Conservation (phyloP, 2,113 vertebrate genomes). For the Poeciliopsis prolifica region DNA sequence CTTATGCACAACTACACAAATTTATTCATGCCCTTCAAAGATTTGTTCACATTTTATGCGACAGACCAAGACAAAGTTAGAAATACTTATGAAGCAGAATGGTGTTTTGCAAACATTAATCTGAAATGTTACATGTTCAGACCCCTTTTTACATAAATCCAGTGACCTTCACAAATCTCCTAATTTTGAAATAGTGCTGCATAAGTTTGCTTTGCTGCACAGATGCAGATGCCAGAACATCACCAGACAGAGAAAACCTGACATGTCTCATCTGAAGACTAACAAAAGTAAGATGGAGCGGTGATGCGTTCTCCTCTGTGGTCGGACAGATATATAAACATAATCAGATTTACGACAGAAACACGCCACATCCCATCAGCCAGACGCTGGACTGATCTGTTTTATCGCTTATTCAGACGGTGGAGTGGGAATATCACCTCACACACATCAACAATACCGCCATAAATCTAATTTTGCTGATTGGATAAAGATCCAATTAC, state of each 20-base stretch:
- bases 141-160: neutral
- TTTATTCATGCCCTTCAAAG: neutral
- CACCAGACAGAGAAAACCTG: slow-evolving; percentile 6
- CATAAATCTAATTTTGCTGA: slow-evolving; percentile 55
- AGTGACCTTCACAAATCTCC: neutral
- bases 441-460: slow-evolving; percentile 47
- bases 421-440: slow-evolving; percentile 50
- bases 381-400: slow-evolving; percentile 34
- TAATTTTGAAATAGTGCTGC: neutral
- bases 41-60: neutral
- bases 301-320: slow-evolving; percentile 61
- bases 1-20: neutral
- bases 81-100: too few relatives aligned
- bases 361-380: slow-evolving; percentile 60
- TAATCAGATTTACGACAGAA: slow-evolving; percentile 72
- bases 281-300: slow-evolving; percentile 32
- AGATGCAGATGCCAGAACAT: neutral
- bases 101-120: too few relatives aligned
- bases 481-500: slow-evolving; percentile 35
- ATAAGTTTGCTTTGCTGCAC: neutral
- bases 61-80: too few relatives aligned
- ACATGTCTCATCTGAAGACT: slow-evolving; percentile 25
- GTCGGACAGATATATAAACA: slow-evolving; percentile 50
- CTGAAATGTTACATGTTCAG: neutral
- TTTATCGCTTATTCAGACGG: slow-evolving; percentile 33